Conservation (phyloP, 2,797 vertebrate species). For the Dendrocincla tyrannina region DNA sequence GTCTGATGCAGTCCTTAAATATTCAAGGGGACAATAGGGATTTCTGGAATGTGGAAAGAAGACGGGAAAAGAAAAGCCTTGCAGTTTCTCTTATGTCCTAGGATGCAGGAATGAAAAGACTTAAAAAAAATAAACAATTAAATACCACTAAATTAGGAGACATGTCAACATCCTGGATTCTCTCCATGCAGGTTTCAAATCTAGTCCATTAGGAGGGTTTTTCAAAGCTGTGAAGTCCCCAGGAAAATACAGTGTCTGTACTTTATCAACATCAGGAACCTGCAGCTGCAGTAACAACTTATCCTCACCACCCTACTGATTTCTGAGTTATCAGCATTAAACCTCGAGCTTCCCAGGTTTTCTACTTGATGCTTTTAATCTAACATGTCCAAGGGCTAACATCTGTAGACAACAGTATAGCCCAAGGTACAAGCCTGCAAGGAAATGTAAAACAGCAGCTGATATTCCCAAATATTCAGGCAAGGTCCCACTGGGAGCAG, state of each 20-base stretch:
- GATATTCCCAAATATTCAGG: background rate
- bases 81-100: background rate
- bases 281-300: background rate
- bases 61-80: background rate
- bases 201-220: background rate
- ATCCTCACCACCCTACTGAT: background rate
- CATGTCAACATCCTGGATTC: background rate
- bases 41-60: background rate
- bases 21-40: background rate
- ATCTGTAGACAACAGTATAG: conserved; percentile 14
- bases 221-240: background rate
- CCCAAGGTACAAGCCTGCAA: background rate
- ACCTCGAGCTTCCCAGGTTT: background rate
- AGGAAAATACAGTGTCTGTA: background rate
- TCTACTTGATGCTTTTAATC: background rate
- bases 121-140: background rate
- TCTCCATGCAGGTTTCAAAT: background rate
- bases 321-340: background rate
- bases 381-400: conserved; percentile 12
- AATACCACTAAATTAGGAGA: background rate
- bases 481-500: background rate
- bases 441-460: background rate
- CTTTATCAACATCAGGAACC: background rate
- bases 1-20: background rate
- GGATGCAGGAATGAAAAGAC: background rate